A percentile compares a stretch with the other conserved stretches of the same genome.
phyloP scores from a whole-genome alignment of 2,888 invertebrate genomes.

The Autographa pulchrina region DNA sequence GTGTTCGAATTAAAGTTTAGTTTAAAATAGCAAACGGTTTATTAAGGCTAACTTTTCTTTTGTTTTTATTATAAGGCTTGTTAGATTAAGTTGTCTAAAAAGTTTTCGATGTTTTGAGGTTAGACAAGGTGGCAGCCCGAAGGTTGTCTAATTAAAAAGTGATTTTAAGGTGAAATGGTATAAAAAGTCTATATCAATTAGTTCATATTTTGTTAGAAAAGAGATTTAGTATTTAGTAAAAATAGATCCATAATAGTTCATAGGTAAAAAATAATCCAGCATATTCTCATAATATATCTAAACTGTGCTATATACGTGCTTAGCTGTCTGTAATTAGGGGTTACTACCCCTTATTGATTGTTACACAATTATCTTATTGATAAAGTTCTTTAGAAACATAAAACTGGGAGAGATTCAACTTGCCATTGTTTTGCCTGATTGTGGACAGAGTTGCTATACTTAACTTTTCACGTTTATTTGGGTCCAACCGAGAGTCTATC shows the following conservation, averaged over 20 bases:
- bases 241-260: too few relatives aligned
- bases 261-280: too few relatives aligned
- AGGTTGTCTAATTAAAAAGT: not conserved
- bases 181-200: too few relatives aligned
- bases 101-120: not conserved
- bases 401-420: too few relatives aligned
- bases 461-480: too few relatives aligned
- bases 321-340: not conserved
- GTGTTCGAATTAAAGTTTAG: not conserved
- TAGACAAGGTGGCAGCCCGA: not conserved
- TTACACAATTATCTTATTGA: not conserved
- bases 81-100: not conserved
- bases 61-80: not conserved
- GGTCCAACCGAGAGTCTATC: too few relatives aligned
- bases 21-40: not conserved
- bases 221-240: too few relatives aligned
- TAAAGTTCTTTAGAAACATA: too few relatives aligned
- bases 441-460: too few relatives aligned
- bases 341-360: not conserved
- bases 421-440: too few relatives aligned
- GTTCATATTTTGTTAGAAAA: too few relatives aligned
- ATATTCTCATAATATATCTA: too few relatives aligned
- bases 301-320: constrained; percentile 3
- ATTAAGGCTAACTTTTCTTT: not conserved
- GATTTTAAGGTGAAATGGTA: not conserved